Conservation (phyloP, 2,797 vertebrate genomes). For the Gallinago stenura region DNA sequence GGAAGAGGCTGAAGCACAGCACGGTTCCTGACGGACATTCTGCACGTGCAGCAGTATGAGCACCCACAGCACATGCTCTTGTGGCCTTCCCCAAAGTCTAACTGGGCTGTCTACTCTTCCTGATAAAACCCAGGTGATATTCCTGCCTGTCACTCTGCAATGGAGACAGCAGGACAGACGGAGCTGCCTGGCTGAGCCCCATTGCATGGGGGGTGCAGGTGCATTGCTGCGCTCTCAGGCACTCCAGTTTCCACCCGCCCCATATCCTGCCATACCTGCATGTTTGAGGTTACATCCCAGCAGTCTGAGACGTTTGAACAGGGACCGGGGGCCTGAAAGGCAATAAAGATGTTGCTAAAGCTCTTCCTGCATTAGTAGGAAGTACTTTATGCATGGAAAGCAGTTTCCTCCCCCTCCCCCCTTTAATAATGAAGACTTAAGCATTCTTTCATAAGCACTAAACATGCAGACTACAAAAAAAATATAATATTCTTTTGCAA, state of each 20-base stretch:
- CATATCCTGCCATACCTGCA: background rate
- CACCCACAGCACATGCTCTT: background rate
- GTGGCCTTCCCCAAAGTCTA: background rate
- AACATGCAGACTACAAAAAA: background rate
- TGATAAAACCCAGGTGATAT: background rate
- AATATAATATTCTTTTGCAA: background rate
- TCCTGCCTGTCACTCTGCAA: background rate
- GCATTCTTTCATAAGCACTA: background rate
- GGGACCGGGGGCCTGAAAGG: constrained; percentile 30
- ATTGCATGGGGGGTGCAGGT: accelerated
- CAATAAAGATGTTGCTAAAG: background rate
- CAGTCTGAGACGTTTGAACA: background rate
- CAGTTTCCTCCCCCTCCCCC: accelerated
- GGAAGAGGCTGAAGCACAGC: background rate
- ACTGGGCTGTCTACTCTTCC: background rate
- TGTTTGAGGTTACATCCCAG: background rate
- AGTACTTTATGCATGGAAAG: constrained; percentile 10
- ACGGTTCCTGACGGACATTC: background rate
- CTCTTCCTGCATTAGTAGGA: background rate
- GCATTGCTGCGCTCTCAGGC: background rate
- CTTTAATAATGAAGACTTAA: background rate
- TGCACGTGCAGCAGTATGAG: background rate
- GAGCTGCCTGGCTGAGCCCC: background rate
- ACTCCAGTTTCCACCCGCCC: background rate
- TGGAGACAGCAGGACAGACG: background rate